phyloP scores from a whole-genome alignment of 2,797 vertebrate genomes.

The Catamblyrhynchus diadema region DNA sequence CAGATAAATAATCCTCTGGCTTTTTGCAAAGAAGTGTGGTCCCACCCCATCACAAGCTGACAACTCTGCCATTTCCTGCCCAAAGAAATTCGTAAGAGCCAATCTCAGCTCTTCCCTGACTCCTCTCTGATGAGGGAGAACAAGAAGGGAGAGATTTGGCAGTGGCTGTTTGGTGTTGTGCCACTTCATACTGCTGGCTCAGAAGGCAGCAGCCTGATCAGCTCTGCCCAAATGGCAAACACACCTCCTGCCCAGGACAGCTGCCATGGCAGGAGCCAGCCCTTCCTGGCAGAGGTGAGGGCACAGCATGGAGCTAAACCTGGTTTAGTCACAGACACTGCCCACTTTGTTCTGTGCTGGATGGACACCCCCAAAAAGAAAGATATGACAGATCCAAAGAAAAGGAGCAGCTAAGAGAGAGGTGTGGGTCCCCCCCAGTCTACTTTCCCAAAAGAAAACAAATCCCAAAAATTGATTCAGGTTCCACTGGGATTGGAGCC shows the following conservation, averaged over 20 bases:
- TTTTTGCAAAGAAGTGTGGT: neutral
- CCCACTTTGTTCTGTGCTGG: neutral
- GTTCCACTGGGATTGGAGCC: neutral
- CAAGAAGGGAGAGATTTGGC: neutral
- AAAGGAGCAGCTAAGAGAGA: neutral
- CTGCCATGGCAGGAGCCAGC: neutral
- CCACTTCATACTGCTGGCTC: neutral
- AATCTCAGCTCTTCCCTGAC: neutral
- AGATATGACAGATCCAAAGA: neutral
- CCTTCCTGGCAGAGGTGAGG: neutral
- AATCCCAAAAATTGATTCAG: neutral
- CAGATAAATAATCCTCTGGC: neutral
- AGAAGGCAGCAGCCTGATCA: neutral
- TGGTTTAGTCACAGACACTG: neutral
- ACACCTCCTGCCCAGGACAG: neutral
- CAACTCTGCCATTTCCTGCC: neutral
- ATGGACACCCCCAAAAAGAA: neutral
- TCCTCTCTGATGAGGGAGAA: neutral
- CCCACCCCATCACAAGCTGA: neutral
- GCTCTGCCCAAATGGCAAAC: neutral
- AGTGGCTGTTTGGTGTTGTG: neutral
- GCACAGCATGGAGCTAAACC: neutral
- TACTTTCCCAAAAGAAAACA: neutral
- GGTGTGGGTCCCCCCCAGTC: accelerated
- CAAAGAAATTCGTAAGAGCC: neutral